Evolutionary conservation across 2,113 vertebrate genomes (phyloP).

Genomic region (Donacobius atricapilla): DNA sequence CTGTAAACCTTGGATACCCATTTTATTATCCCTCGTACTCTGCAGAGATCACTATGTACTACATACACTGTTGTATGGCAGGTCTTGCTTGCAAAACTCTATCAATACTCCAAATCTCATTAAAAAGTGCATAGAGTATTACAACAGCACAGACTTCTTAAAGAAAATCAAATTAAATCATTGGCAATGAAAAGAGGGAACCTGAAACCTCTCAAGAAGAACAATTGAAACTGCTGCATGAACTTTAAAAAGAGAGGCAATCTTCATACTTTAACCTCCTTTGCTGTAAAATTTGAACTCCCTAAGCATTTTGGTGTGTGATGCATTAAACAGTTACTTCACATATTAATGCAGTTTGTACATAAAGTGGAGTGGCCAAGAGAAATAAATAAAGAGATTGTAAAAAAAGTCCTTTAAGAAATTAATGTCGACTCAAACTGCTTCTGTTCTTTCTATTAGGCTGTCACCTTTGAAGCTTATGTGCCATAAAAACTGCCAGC

Average conservation of each 20-base stretch:
- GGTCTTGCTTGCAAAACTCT: neutral
- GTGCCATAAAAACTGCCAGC: neutral
- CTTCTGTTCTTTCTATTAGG: neutral
- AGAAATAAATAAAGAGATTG: neutral
- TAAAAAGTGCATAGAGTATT: neutral
- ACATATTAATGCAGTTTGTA: neutral
- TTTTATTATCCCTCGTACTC: neutral
- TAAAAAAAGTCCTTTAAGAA: constrained; percentile 2
- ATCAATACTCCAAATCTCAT: constrained; percentile 31
- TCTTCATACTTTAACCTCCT: neutral
- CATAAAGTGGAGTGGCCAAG: neutral
- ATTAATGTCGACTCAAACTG: neutral
- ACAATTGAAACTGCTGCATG: neutral
- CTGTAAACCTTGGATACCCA: neutral
- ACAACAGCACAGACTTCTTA: neutral
- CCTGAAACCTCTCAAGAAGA: neutral
- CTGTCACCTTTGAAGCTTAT: neutral
- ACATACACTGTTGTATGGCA: neutral
- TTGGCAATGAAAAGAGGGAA: neutral
- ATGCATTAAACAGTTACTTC: neutral
- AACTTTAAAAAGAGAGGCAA: neutral
- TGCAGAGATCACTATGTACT: constrained; percentile 25
- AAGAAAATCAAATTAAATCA: neutral
- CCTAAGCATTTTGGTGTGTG: neutral
- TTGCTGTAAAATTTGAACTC: neutral